phyloP scores from a whole-genome alignment of 2,113 vertebrate species.

The Lepisosteus osseus region DNA sequence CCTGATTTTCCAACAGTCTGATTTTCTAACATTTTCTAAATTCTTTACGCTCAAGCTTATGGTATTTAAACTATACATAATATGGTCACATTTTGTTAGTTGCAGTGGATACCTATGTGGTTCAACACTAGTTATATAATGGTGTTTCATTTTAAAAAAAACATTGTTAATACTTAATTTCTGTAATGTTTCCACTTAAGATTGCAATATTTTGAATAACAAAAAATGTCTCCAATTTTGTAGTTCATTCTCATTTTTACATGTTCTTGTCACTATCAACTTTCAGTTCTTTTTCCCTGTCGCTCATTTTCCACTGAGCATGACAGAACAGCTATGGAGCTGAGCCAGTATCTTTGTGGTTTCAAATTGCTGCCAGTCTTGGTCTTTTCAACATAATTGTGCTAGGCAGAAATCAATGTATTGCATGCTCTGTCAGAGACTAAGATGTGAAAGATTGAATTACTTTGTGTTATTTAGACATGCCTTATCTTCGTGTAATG shows the following conservation, averaged over 20 bases:
- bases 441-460: slow-evolving; percentile 9
- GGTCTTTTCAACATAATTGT: slow-evolving; percentile 4
- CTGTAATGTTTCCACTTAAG: too few species aligned
- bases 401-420: slow-evolving; percentile 1
- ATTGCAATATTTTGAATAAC: too few species aligned
- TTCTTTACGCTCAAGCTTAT: too few species aligned
- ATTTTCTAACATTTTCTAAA: too few species aligned
- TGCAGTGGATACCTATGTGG: too few species aligned
- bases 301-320: not conserved
- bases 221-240: too few species aligned
- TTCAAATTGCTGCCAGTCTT: not conserved
- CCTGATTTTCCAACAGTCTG: too few species aligned
- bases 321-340: not conserved
- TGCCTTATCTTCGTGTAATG: not conserved
- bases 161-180: too few species aligned
- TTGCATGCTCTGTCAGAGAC: not conserved
- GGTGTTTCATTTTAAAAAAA: too few species aligned
- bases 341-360: not conserved
- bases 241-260: slow-evolving; percentile 10
- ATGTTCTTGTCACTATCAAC: slow-evolving; percentile 2
- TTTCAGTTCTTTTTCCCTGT: not conserved
- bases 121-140: too few species aligned
- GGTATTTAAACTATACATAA: too few species aligned
- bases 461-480: not conserved
- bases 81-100: too few species aligned